Conservation (phyloP, 2,888 invertebrate genomes). For the Lasioglossum zephyrum region DNA sequence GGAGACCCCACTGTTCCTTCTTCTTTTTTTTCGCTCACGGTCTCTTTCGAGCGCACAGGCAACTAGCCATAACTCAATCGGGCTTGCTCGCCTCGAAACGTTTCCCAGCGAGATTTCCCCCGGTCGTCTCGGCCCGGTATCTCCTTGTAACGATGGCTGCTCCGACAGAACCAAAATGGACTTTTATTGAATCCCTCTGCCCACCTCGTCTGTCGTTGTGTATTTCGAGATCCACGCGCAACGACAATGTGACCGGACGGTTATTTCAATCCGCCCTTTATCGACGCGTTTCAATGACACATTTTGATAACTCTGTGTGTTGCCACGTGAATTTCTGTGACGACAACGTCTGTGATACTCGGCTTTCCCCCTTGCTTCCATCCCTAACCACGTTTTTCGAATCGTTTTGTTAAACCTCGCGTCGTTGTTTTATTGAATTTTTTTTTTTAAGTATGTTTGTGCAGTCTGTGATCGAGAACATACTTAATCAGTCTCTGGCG, state of each 20-base stretch:
- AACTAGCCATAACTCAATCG: conserved; percentile 60
- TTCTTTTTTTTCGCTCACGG: not conserved
- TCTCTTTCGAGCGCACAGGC: conserved; percentile 22
- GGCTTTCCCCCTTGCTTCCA: not conserved
- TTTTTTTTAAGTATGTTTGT: too few species aligned
- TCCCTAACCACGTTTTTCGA: not conserved
- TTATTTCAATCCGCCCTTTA: conserved; percentile 9
- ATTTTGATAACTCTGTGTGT: not conserved
- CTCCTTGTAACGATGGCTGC: conserved; percentile 24
- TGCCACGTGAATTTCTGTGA: not conserved
- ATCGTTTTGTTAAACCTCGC: not conserved
- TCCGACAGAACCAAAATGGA: conserved; percentile 31
- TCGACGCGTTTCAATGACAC: not conserved
- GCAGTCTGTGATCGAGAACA: not conserved
- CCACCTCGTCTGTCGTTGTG: not conserved
- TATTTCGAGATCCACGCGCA: not conserved
- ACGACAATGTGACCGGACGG: not conserved
- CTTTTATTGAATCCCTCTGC: conserved; percentile 41
- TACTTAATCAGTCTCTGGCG: conserved; percentile 2
- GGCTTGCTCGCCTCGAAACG: conserved; percentile 41
- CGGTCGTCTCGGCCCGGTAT: conserved; percentile 22
- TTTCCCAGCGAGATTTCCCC: conserved; percentile 46
- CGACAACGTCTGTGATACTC: not conserved
- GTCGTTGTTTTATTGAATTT: not conserved
- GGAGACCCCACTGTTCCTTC: not conserved